phyloP scores from a whole-genome alignment of 2,888 invertebrate species.

The Ophion slaviceki region DNA sequence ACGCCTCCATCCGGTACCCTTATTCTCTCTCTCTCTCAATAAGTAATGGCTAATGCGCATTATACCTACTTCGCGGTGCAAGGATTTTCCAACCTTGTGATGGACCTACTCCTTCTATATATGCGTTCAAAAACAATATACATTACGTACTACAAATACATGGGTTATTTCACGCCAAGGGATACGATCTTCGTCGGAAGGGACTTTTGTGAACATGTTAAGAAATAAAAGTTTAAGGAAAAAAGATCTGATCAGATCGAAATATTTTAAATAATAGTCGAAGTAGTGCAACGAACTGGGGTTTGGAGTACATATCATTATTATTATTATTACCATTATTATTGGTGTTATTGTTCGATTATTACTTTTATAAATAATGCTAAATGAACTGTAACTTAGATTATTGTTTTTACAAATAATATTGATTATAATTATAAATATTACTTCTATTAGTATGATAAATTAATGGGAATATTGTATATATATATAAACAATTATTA shows the following conservation, averaged over 20 bases:
- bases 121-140: neutral
- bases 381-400: no score
- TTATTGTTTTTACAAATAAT: no score
- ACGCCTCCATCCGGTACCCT: constrained; percentile 47
- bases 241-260: neutral
- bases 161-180: constrained; percentile 8
- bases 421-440: no score
- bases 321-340: no score
- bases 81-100: constrained; percentile 47
- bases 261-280: neutral
- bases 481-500: no score
- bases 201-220: neutral
- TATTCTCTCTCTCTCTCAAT: constrained; percentile 62
- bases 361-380: no score
- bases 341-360: no score
- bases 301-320: neutral
- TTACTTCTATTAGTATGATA: no score
- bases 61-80: constrained; percentile 54
- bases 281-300: neutral
- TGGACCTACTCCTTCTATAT: constrained; percentile 1
- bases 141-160: neutral
- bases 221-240: neutral
- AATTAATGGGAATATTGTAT: no score
- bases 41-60: constrained; percentile 62
- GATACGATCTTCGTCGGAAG: neutral